Base-by-base conservation (phyloP, 2,888 invertebrate species). In the Dryobotodes eremita region DNA sequence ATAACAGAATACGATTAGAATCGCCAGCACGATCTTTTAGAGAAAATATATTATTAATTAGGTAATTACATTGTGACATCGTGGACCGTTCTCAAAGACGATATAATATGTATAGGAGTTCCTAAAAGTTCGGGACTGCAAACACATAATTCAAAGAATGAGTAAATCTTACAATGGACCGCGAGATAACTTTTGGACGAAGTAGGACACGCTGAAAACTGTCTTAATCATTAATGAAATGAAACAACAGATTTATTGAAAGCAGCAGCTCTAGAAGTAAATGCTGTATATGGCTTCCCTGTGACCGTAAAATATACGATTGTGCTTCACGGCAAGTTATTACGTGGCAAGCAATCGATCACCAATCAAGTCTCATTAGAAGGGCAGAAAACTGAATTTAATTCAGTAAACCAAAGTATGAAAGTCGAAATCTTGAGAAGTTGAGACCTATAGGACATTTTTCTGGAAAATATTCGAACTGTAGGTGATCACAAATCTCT, bases 281-380 rank as follows among this genome's bases (percentile, higher is more conserved):
- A 66, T 69, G 17, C n/a, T 53, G 46, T 70, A 68, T 66, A 71
- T 26, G 80, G 71, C n/a, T 79, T 68, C 66, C 6, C 31, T 50
- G 36, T 55, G 10, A 53, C 2, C 7, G 26, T 55, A 42, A 53
- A 68, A 17, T 3, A 53, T 69, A 50, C 36, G 36, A 20, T n/a
- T 31, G n/a, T 42, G 48, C 26, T 46, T 61, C 61, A 61, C 59
- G n/a, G n/a, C 71, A n/a, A 77, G 53, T 74, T 71, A 74, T 77
- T 62, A 57, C 23, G 82, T 53, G 71, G 23, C 31, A 73, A 82
- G 71, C 36, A 55, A 71, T 73, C 26, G n/a, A 69, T 73, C 72
- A 62, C 15, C 13, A 4, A 68, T 62, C 57, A 57, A 31, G 48
- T 46, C 26, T 31, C 48, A 61, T 70, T 75, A 68, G 7, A 46